Percentiles rank a stretch among this genome's conserved stretches.
phyloP scores from a whole-genome alignment of 2,888 invertebrate genomes.

The Apodemia hepburni region DNA sequence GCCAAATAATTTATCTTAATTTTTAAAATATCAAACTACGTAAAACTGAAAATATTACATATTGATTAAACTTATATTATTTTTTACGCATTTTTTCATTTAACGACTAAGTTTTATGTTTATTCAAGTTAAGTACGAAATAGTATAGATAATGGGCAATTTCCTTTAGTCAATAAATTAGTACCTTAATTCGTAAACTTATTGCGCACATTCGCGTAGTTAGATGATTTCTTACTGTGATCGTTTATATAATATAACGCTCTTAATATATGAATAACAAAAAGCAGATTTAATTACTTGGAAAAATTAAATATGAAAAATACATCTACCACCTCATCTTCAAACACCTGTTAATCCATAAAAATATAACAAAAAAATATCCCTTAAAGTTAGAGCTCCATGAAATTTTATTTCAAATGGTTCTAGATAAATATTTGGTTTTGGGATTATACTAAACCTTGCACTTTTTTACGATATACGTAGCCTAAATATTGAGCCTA shows the following conservation, averaged over 20 bases:
- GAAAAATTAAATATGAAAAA: not conserved
- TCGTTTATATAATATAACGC: constrained; percentile 54
- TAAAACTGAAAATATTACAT: not conserved
- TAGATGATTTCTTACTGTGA: constrained; percentile 74
- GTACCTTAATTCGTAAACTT: constrained; percentile 55
- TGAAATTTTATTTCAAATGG: no score
- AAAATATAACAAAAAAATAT: no score
- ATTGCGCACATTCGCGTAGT: constrained; percentile 76
- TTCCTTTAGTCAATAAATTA: constrained; percentile 31
- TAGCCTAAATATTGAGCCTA: constrained; percentile 8
- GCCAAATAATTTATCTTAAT: constrained; percentile 2
- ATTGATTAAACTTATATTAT: not conserved
- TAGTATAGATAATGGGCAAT: constrained; percentile 18
- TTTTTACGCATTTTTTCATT: not conserved
- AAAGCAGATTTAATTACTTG: not conserved
- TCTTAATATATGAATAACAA: constrained; percentile 39
- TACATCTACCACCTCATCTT: not conserved
- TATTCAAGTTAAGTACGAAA: constrained; percentile 3
- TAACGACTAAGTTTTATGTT: not conserved
- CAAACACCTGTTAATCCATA: not conserved
- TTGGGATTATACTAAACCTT: not conserved
- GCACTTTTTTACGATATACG: not conserved
- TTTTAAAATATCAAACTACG: not conserved
- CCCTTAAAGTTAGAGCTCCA: no score
- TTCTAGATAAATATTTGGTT: not conserved